Percentiles rank a stretch among this genome's conserved stretches.
phyloP scores from a whole-genome alignment of 2,113 vertebrate genomes.

The Mormyrus lacerda region DNA sequence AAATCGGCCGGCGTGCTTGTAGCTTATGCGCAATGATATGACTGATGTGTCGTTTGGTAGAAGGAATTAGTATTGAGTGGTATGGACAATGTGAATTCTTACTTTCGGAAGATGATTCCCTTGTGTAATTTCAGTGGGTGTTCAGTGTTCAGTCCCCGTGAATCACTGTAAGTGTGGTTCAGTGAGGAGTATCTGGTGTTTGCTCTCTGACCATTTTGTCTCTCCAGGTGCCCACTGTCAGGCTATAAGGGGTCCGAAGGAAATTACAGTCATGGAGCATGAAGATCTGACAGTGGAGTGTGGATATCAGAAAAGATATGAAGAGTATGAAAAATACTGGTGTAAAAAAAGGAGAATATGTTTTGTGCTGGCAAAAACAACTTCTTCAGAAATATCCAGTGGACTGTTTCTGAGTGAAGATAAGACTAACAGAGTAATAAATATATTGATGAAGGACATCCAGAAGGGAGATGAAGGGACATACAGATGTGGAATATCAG shows the following conservation, averaged over 20 bases:
- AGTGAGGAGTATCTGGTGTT: no score
- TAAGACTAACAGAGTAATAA: background rate
- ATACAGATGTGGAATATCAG: conserved; percentile 10
- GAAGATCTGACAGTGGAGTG: background rate
- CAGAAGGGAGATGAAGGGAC: background rate
- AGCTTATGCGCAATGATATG: no score
- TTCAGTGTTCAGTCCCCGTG: no score
- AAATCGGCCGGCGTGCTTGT: no score
- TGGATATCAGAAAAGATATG: background rate
- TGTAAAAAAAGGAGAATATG: background rate
- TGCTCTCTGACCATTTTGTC: background rate
- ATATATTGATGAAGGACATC: background rate
- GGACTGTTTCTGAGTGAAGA: background rate
- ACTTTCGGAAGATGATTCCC: no score
- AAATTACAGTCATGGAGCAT: background rate
- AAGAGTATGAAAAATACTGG: conserved; percentile 5
- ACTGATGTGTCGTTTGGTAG: no score
- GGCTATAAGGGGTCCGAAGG: background rate
- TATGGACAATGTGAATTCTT: no score
- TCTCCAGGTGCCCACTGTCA: background rate
- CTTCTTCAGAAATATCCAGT: background rate
- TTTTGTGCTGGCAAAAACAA: background rate
- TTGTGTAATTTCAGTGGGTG: no score
- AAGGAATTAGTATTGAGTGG: no score
- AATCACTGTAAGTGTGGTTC: no score